Percentiles rank a stretch among this genome's conserved stretches.
Evolutionary conservation across 1,140 invertebrate genomes (phyloP).

Genomic region (Orius insidiosus): DNA sequence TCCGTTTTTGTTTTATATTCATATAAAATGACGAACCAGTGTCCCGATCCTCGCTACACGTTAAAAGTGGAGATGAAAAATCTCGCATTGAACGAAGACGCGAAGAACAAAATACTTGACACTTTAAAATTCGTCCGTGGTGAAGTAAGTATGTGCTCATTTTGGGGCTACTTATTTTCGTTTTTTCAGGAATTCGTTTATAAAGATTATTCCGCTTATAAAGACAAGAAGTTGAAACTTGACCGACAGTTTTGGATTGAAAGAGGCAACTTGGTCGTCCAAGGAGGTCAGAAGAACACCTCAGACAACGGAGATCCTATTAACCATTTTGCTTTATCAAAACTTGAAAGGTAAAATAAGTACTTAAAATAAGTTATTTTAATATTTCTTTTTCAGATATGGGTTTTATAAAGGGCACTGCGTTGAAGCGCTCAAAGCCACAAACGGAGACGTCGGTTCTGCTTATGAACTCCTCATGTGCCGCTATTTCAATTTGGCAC

Average conservation of each 20-base stretch:
- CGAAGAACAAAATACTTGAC: slow-evolving; percentile 47
- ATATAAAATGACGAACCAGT: too few species aligned
- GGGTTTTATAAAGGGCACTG: slow-evolving; percentile 56
- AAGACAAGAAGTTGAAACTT: slow-evolving; percentile 45
- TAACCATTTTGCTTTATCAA: slow-evolving; percentile 47
- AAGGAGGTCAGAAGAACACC: slow-evolving; percentile 38
- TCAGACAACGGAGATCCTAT: slow-evolving; percentile 28
- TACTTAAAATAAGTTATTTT: slow-evolving; percentile 1
- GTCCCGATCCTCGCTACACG: background rate
- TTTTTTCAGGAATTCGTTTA: slow-evolving; percentile 31
- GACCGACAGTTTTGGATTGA: slow-evolving; percentile 54
- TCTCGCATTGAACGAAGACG: slow-evolving; percentile 39
- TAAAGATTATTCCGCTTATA: slow-evolving; percentile 28
- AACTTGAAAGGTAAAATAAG: slow-evolving; percentile 42
- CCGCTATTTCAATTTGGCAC: slow-evolving; percentile 40
- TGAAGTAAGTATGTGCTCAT: slow-evolving; percentile 25
- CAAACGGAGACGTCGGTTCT: slow-evolving; percentile 41
- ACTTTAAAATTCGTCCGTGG: slow-evolving; percentile 52
- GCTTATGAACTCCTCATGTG: slow-evolving; percentile 45
- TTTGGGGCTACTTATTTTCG: background rate
- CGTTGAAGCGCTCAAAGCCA: slow-evolving; percentile 44
- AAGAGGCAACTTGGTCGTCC: slow-evolving; percentile 47
- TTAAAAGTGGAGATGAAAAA: slow-evolving; percentile 56
- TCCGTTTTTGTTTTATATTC: too few species aligned
- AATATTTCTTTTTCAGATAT: slow-evolving; percentile 31